Base-by-base conservation (phyloP, 2,888 invertebrate species). In the Tachina fera region DNA sequence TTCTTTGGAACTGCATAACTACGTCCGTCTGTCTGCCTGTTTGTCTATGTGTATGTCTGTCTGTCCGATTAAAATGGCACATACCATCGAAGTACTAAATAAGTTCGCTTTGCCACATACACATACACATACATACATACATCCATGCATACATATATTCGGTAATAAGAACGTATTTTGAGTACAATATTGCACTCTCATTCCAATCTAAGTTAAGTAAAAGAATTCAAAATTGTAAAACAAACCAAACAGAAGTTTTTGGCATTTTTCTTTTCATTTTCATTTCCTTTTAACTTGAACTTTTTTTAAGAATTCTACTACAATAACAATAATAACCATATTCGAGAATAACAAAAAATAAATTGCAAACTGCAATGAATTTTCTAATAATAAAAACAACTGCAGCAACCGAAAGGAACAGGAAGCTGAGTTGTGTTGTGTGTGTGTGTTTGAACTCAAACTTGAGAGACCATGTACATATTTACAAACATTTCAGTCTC, bases 231-330 rank as follows among this genome's bases (percentile, higher is more conserved):
- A 78, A 78, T 79, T 85, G 78, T 75, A 82, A 82, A 85, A 85
- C 85, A 82, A 81, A 78, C 85, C 77, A 78, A 82, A 74, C 77
- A 82, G 85, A 85, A 82, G 78, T 85, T 85, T 82, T 82, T 79
- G 61, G 72, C 61, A 83, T 77, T 83, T 71, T 77, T 83, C 76
- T 65, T 83, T 83, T 80, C 80, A 58, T 71, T 63, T 58, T 43
- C 58, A 77, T 83, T 82, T 82, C 76, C 76, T 63, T 49, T 76
- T 67, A 72, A 22, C 56, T 58, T 65, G n/a, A 65, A 49, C 53
- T 65, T 71, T 74, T 63, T 81, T 60, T 31, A 82, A 65, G 65
- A 82, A 71, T 56, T 49, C 61, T 58, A 70, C 70, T 76, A 76
- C 75, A 76, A 80, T 41, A 84, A 80, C 71, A 75, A 80, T 58